A percentile compares a stretch with the other conserved stretches of the same genome.
Evolutionary conservation across 2,797 vertebrate species (phyloP).

Genomic region (Acanthis flammea): DNA sequence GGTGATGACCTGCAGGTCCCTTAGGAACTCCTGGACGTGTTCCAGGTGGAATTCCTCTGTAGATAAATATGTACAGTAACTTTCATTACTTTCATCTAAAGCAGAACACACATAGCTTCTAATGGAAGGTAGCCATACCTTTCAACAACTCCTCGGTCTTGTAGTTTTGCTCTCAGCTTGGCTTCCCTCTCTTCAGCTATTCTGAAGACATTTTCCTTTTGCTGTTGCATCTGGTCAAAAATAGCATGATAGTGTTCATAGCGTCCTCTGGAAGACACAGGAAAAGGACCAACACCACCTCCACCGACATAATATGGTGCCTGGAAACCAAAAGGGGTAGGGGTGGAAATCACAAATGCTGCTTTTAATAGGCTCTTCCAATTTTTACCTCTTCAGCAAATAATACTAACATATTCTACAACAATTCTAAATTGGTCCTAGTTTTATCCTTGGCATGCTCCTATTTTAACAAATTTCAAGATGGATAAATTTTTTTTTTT

Average conservation of each 20-base stretch:
- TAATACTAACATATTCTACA: background rate
- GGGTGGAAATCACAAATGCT: constrained; percentile 14
- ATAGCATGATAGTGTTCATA: constrained; percentile 85
- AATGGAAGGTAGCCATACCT: constrained; percentile 65
- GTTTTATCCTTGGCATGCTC: background rate
- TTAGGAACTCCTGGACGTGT: constrained; percentile 76
- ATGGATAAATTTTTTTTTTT: background rate
- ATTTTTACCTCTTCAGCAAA: background rate
- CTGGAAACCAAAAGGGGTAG: constrained; percentile 65
- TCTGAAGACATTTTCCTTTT: constrained; percentile 65
- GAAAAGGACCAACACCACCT: constrained; percentile 68
- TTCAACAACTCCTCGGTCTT: constrained; percentile 43
- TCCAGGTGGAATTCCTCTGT: constrained; percentile 73
- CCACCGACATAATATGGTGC: constrained; percentile 81
- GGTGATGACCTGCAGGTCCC: constrained; percentile 67
- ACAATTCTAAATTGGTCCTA: background rate
- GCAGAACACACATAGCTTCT: background rate
- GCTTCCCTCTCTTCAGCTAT: constrained; percentile 68
- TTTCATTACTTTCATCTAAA: constrained; percentile 60
- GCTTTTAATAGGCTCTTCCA: background rate
- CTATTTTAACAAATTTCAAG: background rate
- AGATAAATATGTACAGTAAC: constrained; percentile 66
- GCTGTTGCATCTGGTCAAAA: constrained; percentile 84
- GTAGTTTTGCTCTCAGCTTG: constrained; percentile 45
- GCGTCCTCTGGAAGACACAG: constrained; percentile 70